These are phyloP conservation scores for Syndactyla subalaris DNA, from an alignment of 2,797 vertebrate species.

Conservation along the genomic window DNA sequence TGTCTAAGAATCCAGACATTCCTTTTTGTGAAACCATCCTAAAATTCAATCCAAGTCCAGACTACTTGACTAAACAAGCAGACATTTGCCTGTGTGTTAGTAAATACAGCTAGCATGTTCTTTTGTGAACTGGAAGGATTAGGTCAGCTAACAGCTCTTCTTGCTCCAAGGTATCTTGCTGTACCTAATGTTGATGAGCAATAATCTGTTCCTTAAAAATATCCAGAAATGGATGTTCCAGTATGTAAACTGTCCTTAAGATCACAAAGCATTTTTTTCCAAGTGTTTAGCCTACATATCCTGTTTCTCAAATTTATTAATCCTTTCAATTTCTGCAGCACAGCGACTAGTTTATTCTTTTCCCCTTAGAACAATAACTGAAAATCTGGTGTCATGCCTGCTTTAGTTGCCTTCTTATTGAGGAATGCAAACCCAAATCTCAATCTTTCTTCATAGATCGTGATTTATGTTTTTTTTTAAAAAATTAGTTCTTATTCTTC, in stretches of 20 bases:
- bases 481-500: neutral
- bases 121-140: neutral
- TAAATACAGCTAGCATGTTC: neutral
- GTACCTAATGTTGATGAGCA: neutral
- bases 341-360: neutral
- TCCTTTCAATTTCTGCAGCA: neutral
- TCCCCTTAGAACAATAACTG: neutral
- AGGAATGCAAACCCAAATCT: neutral
- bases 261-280: neutral
- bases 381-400: neutral
- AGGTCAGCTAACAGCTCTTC: neutral
- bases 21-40: neutral
- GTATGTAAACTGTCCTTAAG: neutral
- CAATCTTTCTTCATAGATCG: neutral
- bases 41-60: neutral
- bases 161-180: neutral
- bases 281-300: neutral
- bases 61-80: neutral
- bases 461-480: neutral
- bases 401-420: neutral
- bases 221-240: neutral
- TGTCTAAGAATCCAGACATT: neutral
- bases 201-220: neutral
- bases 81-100: neutral
- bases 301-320: neutral